Evolutionary conservation across 2,797 vertebrate species (phyloP), one percentile per base, ranked within the genome.

Genomic region (Hemibagrus guttatus): DNA sequence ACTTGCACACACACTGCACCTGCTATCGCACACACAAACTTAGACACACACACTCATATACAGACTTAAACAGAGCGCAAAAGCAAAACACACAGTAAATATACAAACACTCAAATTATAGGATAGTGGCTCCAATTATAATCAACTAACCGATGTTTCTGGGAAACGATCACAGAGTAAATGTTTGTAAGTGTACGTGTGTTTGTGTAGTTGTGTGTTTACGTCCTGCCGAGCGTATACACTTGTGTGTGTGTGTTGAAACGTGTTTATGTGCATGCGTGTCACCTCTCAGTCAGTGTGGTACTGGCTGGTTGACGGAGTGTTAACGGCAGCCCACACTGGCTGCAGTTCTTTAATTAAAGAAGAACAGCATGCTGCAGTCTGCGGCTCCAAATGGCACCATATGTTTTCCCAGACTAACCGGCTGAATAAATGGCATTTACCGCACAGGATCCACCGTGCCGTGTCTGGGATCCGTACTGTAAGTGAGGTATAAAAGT

Each of bases 401-500:
- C 97, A 96, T 97, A 97, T 97, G 97, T 96, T 97, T 96, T 95
- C 96, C 96, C 96, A 96, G 97, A 97, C 96, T 96, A 96, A 94
- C 95, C 93, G 96, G 93, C 93, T 96, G 95, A 95, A 96, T 94
- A 95, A 95, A 95, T 94, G 93, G 90, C 93, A 94, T 95, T 95
- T 95, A 95, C 92, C 94, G 94, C 95, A 94, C 94, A 93, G 93
- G 94, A 95, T 94, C 94, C 95, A 92, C 95, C 92, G 93, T 90
- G 87, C 92, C 84, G 91, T 92, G 93, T 94, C 93, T 95, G 93
- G 93, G 93, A 94, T 93, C 94, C 91, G 94, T 92, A 94, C 93
- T 94, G 92, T 94, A 93, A 91, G 92, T 86, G 92, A 95, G 93
- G 88, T 91, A 93, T 94, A 94, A 95, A 95, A 92, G 91, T 91